Percentiles rank a stretch among this genome's conserved stretches.
These are phyloP conservation scores for Lasiurus cinereus DNA, from an alignment of 2,113 vertebrate species.

Conservation along the genomic window DNA sequence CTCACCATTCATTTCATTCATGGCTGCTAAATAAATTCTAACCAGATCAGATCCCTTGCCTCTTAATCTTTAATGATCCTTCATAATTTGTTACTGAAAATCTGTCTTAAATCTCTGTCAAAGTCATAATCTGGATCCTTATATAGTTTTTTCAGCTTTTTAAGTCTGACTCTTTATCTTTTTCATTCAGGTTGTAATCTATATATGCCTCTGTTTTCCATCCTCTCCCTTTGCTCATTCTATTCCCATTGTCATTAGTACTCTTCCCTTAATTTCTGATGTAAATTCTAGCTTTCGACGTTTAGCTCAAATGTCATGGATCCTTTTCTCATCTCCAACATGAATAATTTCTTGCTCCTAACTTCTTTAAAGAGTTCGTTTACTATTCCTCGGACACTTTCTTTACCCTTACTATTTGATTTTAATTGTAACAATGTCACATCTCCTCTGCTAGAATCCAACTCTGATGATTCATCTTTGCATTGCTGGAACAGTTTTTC, in stretches of 20 bases:
- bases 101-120: background rate
- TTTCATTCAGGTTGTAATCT: background rate
- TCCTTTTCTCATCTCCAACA: slow-evolving; percentile 19
- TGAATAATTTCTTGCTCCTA: slow-evolving; percentile 19
- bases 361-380: slow-evolving; percentile 29
- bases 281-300: slow-evolving; percentile 19
- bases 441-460: background rate
- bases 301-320: background rate
- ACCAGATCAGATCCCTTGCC: slow-evolving; percentile 1
- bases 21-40: slow-evolving; percentile 20
- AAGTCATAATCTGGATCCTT: slow-evolving; percentile 12
- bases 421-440: slow-evolving; percentile 26
- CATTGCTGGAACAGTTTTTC: slow-evolving; percentile 35
- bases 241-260: background rate
- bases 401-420: slow-evolving; percentile 43
- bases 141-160: slow-evolving; percentile 20
- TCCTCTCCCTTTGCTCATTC: background rate
- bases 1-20: slow-evolving; percentile 10
- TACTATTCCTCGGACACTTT: slow-evolving; percentile 7
- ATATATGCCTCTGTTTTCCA: background rate
- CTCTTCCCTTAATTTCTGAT: slow-evolving; percentile 19
- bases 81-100: slow-evolving; percentile 37
- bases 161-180: background rate
- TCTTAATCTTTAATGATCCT: slow-evolving; percentile 48
- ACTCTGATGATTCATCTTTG: slow-evolving; percentile 46